phyloP scores from a whole-genome alignment of 2,888 invertebrate species.

The Chrysina gloriosa region DNA sequence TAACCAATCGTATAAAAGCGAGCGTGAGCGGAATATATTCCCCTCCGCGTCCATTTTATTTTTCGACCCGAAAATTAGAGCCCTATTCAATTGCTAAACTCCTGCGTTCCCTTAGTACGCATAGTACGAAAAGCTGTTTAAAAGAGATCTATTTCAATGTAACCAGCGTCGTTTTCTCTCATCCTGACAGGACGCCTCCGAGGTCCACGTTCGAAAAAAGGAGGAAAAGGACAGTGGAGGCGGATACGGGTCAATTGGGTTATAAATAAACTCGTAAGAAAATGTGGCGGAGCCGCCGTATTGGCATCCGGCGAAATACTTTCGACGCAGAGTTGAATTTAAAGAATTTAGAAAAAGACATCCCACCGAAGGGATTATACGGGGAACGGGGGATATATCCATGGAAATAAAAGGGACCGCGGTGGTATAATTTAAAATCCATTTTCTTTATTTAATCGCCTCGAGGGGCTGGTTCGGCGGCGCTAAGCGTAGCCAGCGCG shows the following conservation, averaged over 20 bases:
- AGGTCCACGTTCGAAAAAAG: constrained; percentile 1
- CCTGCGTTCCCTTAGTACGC: constrained; percentile 19
- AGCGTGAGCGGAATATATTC: constrained; percentile 23
- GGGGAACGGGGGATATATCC: constrained; percentile 28
- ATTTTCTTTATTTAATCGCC: constrained; percentile 36
- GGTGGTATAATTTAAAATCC: constrained; percentile 33
- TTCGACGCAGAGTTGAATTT: background rate
- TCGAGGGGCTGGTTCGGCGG: constrained; percentile 7
- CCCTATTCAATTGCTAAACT: constrained; percentile 34
- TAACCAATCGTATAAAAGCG: constrained; percentile 23
- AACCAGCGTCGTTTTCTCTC: constrained; percentile 24
- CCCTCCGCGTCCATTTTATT: constrained; percentile 22
- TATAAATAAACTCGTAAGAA: constrained; percentile 39
- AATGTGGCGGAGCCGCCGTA: background rate
- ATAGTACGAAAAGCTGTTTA: constrained; percentile 33
- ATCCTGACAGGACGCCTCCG: constrained; percentile 27
- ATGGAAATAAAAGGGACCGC: constrained; percentile 22
- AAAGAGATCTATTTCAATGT: constrained; percentile 39
- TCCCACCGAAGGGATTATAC: constrained; percentile 18
- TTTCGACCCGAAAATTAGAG: constrained; percentile 31
- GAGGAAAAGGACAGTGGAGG: constrained; percentile 24
- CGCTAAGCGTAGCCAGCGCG: constrained; percentile 6
- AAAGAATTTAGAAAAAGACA: constrained; percentile 16
- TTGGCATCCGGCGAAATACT: background rate
- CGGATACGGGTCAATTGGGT: constrained; percentile 40